A percentile compares a stretch with the other conserved stretches of the same genome.
phyloP scores from a whole-genome alignment of 2,113 vertebrate genomes.

The Campylorhamphus procurvoides region DNA sequence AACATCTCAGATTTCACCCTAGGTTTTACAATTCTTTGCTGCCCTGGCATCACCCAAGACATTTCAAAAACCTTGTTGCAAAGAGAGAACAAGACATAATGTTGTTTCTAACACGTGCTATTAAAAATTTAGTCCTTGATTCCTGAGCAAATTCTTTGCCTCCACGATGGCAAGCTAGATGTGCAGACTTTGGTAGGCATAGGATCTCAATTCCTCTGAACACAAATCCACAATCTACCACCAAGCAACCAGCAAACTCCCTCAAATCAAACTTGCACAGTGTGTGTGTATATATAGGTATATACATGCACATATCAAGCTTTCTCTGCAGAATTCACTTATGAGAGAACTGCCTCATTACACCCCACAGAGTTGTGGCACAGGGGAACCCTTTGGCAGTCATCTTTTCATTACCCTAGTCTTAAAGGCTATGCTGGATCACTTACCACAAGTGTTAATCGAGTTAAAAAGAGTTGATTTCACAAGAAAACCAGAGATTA shows the following conservation, averaged over 20 bases:
- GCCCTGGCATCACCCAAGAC: not conserved
- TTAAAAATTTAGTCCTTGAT: not conserved
- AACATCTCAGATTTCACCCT: not conserved
- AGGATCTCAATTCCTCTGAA: not conserved
- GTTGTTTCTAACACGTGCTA: not conserved
- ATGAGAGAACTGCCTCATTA: not conserved
- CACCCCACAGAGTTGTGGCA: not conserved
- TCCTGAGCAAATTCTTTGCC: not conserved
- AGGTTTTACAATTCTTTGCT: not conserved
- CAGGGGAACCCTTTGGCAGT: not conserved
- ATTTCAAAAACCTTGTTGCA: not conserved
- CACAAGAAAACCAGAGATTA: not conserved
- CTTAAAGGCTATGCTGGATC: not conserved
- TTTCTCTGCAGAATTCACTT: not conserved
- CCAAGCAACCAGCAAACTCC: not conserved
- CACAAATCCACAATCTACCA: not conserved
- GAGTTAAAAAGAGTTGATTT: not conserved
- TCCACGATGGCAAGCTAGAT: not conserved
- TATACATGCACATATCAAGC: not conserved
- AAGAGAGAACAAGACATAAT: not conserved
- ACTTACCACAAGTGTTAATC: not conserved
- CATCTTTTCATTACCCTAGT: not conserved
- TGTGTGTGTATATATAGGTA: no score
- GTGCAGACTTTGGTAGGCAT: not conserved
- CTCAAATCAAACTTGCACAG: not conserved